Conservation (phyloP, 2,888 invertebrate species). For the Digitonthophagus gazella region DNA sequence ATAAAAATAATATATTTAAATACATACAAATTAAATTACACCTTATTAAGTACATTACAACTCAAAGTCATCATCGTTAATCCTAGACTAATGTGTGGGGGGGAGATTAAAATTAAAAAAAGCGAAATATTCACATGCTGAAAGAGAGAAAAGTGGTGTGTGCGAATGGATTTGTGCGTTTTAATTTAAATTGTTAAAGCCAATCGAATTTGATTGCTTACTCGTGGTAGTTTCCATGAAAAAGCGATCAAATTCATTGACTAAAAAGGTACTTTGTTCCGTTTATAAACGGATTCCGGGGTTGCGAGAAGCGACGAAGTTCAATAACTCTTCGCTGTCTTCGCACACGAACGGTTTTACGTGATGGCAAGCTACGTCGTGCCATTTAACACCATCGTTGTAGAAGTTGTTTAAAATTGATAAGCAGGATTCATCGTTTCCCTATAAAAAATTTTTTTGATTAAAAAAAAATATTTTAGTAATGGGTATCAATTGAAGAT, state of each 20-base stretch:
- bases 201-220: neutral
- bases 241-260: neutral
- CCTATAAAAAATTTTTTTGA: slow-evolving; percentile 53
- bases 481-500: no score
- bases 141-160: slow-evolving; percentile 21
- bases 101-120: slow-evolving; percentile 23
- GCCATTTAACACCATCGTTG: slow-evolving; percentile 84
- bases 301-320: slow-evolving; percentile 88
- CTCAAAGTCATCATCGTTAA: slow-evolving; percentile 26
- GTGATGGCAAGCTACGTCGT: slow-evolving; percentile 84
- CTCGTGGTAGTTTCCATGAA: neutral
- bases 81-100: slow-evolving; percentile 21
- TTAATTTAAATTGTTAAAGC: slow-evolving; percentile 7
- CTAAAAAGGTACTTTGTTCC: slow-evolving; percentile 26
- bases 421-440: slow-evolving; percentile 87
- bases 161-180: slow-evolving; percentile 3
- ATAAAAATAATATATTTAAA: slow-evolving; percentile 40
- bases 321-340: slow-evolving; percentile 85
- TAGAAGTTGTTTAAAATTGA: slow-evolving; percentile 90
- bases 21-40: slow-evolving; percentile 43
- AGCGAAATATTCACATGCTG: slow-evolving; percentile 38
- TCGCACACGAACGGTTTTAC: slow-evolving; percentile 87
- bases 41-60: slow-evolving; percentile 28
- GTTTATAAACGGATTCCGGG: slow-evolving; percentile 76
- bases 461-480: slow-evolving; percentile 15